Evolutionary conservation across 2,888 invertebrate genomes (phyloP), one percentile per base, ranked within the genome.

Genomic region (Abrostola triplasia): DNA sequence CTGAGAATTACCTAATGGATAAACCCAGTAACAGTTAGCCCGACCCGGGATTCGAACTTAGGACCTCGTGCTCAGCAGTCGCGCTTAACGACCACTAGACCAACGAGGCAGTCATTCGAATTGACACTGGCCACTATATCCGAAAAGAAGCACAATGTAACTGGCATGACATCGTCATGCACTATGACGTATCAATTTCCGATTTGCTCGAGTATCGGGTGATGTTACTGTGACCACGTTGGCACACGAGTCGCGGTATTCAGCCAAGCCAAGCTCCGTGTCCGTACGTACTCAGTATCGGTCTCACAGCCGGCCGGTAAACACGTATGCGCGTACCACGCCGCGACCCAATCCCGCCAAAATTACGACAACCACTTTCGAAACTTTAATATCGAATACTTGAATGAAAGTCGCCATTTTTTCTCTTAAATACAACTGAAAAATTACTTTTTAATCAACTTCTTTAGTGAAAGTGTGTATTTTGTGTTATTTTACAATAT

Each of bases 141-240:
- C 24, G 24, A 24, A 24, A 24, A 24, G 24, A 24, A 24, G 24
- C 4, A 24, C 1, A 24, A 24, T 24, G 24, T 24, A 24, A 24
- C 42, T 47, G 44, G 13, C 44, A 47, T 47, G 24, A 24, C 24
- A 24, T 24, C 44, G 24, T 13, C 13, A 75, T 75, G 73, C 73
- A 71, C 55, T 61, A 38, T 78, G 79, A 78, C 77, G 77, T 78
- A 73, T 73, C 54, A 76, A 49, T 79, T 66, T 68, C 59, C 49
- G 59, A 74, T 65, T 64, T 59, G 67, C 58, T 62, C 11, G 56
- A 51, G 57, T 65, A 79, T 80, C 79, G 75, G 77, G 73, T 58
- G 77, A 79, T 79, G 55, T n/a, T 63, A 57, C 63, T n/a, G n/a
- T n/a, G 48, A 78, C 64, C 80, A 80, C 77, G 80, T 73, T 79